Percentiles rank a stretch among this genome's conserved stretches.
Conservation (phyloP, 1,140 invertebrate species). For the Drosophila lacertosa region DNA sequence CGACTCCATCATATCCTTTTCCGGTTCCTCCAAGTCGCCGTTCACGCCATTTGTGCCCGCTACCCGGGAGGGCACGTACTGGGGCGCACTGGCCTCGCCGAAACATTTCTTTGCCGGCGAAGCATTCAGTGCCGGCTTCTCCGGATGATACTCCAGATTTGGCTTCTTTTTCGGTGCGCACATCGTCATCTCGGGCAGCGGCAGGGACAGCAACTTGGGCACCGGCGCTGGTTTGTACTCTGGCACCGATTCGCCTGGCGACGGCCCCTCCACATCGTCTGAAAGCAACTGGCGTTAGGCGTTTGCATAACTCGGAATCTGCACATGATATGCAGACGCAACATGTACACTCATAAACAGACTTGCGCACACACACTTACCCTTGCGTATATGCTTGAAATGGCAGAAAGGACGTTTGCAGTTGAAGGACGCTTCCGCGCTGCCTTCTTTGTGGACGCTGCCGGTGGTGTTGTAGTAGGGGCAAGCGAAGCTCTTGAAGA, state of each 20-base stretch:
- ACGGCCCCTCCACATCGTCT: constrained; percentile 63
- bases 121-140: constrained; percentile 77
- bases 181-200: constrained; percentile 61
- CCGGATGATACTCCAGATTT: constrained; percentile 75
- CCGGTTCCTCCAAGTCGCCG: constrained; percentile 26
- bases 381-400: constrained; percentile 92
- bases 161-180: constrained; percentile 54
- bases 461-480: constrained; percentile 90
- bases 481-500: constrained; percentile 92
- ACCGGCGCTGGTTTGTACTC: constrained; percentile 65
- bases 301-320: constrained; percentile 5
- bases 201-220: constrained; percentile 70
- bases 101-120: constrained; percentile 59
- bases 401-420: constrained; percentile 95
- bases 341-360: too few species aligned
- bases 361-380: constrained; percentile 81
- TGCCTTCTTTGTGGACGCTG: constrained; percentile 21
- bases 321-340: too few species aligned
- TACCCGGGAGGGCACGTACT: constrained; percentile 82
- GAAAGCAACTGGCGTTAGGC: constrained; percentile 11
- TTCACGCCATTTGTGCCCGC: constrained; percentile 25
- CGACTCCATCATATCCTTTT: constrained; percentile 24
- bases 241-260: constrained; percentile 40
- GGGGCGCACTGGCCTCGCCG: constrained; percentile 66
- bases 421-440: constrained; percentile 54